These are phyloP conservation scores for Cairina moschata DNA, from an alignment of 2,113 vertebrate species.

Conservation along the genomic window DNA sequence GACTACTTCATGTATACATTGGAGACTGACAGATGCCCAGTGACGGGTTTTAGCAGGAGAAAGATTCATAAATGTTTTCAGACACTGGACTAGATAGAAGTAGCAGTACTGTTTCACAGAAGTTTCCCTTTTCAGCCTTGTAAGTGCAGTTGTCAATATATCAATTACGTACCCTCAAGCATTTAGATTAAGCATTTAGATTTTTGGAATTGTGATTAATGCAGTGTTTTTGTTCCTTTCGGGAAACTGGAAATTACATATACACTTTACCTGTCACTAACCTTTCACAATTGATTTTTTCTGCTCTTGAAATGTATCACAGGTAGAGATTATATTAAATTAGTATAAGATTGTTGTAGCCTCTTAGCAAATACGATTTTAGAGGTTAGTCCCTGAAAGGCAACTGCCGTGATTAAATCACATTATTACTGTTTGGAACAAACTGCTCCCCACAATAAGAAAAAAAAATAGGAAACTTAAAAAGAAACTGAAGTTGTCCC, in stretches of 20 bases:
- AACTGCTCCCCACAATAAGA: background rate
- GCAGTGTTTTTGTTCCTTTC: background rate
- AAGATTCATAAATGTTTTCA: background rate
- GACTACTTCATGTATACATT: background rate
- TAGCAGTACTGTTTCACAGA: background rate
- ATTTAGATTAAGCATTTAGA: background rate
- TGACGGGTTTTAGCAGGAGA: background rate
- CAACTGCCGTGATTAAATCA: background rate
- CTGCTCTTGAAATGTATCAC: background rate
- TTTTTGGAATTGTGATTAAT: background rate
- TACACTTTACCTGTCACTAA: conserved; percentile 4
- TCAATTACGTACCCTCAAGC: background rate
- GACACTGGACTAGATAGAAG: background rate
- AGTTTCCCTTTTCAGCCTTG: background rate
- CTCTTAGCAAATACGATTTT: background rate
- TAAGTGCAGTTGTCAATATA: background rate
- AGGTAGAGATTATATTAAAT: background rate
- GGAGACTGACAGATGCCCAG: background rate
- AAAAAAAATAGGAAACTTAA: background rate
- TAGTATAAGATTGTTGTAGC: background rate
- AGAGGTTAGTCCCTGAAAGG: background rate
- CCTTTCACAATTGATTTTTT: background rate
- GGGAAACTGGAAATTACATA: background rate
- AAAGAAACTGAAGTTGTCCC: background rate
- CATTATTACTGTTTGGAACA: background rate